A percentile compares a stretch with the other conserved stretches of the same genome.
Conservation (phyloP, 2,888 invertebrate species). For the Lycaena phlaeas region DNA sequence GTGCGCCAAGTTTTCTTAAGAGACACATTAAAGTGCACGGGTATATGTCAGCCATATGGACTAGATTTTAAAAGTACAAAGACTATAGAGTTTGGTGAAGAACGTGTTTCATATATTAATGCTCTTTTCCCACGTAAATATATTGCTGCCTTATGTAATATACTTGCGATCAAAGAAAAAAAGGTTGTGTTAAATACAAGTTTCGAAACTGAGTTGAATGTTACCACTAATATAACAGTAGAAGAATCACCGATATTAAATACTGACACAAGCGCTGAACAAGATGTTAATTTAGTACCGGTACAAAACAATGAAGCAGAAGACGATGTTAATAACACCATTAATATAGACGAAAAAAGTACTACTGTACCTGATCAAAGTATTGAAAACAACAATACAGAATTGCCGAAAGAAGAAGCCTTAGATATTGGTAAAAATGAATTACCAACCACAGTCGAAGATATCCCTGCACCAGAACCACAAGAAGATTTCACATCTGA, state of each 20-base stretch:
- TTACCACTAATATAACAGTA: constrained; percentile 56
- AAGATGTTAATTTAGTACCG: constrained; percentile 44
- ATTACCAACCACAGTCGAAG: constrained; percentile 29
- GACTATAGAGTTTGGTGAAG: constrained; percentile 59
- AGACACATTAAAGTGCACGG: constrained; percentile 74
- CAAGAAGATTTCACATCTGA: constrained; percentile 30
- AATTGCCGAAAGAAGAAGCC: constrained; percentile 41
- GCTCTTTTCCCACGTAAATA: constrained; percentile 78
- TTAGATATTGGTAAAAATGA: constrained; percentile 37
- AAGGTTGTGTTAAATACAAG: constrained; percentile 78
- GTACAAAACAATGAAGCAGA: constrained; percentile 41
- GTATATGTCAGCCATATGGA: constrained; percentile 75
- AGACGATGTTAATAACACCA: constrained; percentile 43
- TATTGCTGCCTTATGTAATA: constrained; percentile 84
- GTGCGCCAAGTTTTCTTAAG: constrained; percentile 75
- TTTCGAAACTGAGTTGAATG: constrained; percentile 65
- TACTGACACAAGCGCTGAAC: constrained; percentile 46
- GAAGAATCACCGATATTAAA: constrained; percentile 45
- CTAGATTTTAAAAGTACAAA: constrained; percentile 75
- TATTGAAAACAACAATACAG: constrained; percentile 34
- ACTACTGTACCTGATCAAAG: constrained; percentile 30
- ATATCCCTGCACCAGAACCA: constrained; percentile 32
- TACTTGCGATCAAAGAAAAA: constrained; percentile 78
- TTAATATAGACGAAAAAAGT: constrained; percentile 39
- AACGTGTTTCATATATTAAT: constrained; percentile 72